Base-by-base conservation (phyloP, 2,113 vertebrate genomes). In the Strix uralensis region DNA sequence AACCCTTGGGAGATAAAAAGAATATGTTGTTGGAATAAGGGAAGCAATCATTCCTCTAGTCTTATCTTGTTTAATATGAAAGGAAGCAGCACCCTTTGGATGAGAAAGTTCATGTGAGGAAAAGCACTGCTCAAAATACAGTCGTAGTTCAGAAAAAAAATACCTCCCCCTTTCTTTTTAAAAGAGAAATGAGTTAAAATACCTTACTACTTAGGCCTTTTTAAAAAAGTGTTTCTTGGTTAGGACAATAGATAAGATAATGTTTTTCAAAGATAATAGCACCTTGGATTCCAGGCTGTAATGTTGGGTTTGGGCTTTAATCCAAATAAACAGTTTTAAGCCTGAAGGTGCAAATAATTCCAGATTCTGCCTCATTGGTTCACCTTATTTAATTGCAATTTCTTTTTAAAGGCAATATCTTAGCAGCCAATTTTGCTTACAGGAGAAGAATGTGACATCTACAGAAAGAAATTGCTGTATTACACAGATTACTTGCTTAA, bases 1-100 rank as follows among this genome's bases (percentile, higher is more conserved):
- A 94, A 78, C 87, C 71, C 61, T 30, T 69, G 78, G 79, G 40
- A 92, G 84, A 81, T 74, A 95, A 93, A 90, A 79, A n/a, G 30
- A 58, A 5, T 36, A 23, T 66, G 71, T 27, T 77, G 46, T 36
- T 74, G 58, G 67, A 91, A 79, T 54, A 57, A 85, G 25, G 59
- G 84, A 97, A 96, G 71, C 62, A 86, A 77, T 90, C 23, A 52
- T 52, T 95, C 78, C 59, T 88, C 55, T 61, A n/a, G 34, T 73
- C 71, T 92, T 94, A 91, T 87, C 88, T 78, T 17, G 13, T 66
- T 95, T 36, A 77, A 59, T 46, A 59, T 20, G 52, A 91, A 96
- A 91, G 72, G 85, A 88, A 95, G 67, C 91, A 95, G 38, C 66
- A 73, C 15, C 51, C 47, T 91, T 86, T 38, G 67, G 78, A 85